Base-by-base conservation (phyloP, 2,888 invertebrate species). In the Germaria angustata region DNA sequence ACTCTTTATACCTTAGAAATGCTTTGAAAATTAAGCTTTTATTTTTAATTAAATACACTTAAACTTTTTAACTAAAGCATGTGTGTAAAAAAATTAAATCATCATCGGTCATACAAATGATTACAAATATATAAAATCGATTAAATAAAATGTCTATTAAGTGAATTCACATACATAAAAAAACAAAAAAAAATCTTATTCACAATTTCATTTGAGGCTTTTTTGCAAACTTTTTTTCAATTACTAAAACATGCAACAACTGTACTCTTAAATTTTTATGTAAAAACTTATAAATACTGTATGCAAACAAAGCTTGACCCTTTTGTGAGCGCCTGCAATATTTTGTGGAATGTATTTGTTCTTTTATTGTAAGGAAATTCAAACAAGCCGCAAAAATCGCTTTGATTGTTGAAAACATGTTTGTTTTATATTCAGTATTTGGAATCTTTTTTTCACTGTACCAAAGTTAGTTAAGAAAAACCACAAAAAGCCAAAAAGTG, bases 321-420 rank as follows among this genome's bases (percentile, higher is more conserved):
- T 20, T 57, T 49, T 57, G n/a, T 7, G 36, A 39, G 34, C 15
- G 34, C 28, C 24, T 53, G 34, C 28, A 49, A 34, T 41, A n/a
- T 32, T n/a, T 44, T 53, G 41, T 68, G 7, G 49, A 34, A 51
- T 61, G 41, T 34, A 68, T 57, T 69, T 57, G 44, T 22, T 24
- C 28, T 75, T 59, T 79, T 82, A 39, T 65, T 79, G 44, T 59
- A 75, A 71, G 66, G 32, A 82, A 82, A 71, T 72, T 79, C 78
- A 76, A 84, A 81, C 75, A 82, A 84, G 84, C 85, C 84, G 73
- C 84, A 84, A 81, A 84, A 84, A 77, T 84, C 80, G 80, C 79
- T 85, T 85, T 85, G 81, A 80, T 78, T 81, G 78, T 36, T 80
- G 80, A 75, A 84, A 77, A 76, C 79, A 80, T 76, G 66, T 83